These are phyloP conservation scores for Ctenopoma kingsleyae DNA, from an alignment of 2,797 vertebrate genomes.

Conservation along the genomic window DNA sequence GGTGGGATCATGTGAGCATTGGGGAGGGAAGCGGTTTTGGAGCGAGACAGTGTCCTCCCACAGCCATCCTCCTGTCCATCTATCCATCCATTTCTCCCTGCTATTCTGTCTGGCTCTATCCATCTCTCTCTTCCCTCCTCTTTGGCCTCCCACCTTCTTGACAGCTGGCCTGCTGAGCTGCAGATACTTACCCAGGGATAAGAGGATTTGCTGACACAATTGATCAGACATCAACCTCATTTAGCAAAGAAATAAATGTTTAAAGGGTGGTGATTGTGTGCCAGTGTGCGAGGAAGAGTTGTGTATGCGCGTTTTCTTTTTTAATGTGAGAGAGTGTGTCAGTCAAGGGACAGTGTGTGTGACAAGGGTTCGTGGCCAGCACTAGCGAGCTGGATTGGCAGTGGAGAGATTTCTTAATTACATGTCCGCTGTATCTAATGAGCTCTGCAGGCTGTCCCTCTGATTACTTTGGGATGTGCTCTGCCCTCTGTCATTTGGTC, in stretches of 20 bases:
- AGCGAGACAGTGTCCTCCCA: slow-evolving; percentile 49
- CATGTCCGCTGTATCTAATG: slow-evolving; percentile 67
- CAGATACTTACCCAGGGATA: slow-evolving; percentile 82
- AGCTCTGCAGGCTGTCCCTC: slow-evolving; percentile 64
- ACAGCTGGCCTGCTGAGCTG: slow-evolving; percentile 84
- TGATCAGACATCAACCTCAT: slow-evolving; percentile 86
- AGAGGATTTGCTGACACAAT: slow-evolving; percentile 86
- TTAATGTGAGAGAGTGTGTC: slow-evolving; percentile 11
- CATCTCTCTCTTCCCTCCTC: slow-evolving; percentile 42
- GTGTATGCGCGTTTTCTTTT: slow-evolving; percentile 4
- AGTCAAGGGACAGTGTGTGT: background rate
- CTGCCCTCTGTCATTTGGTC: slow-evolving; percentile 61
- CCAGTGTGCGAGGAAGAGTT: slow-evolving; percentile 17
- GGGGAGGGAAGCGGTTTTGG: slow-evolving; percentile 28
- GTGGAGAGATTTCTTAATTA: slow-evolving; percentile 71
- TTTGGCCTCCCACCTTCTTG: slow-evolving; percentile 77
- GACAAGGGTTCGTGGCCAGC: slow-evolving; percentile 19
- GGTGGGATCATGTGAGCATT: slow-evolving; percentile 49
- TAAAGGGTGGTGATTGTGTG: slow-evolving; percentile 41
- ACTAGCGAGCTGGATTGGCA: slow-evolving; percentile 44
- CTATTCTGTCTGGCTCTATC: slow-evolving; percentile 42
- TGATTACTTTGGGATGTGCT: slow-evolving; percentile 66
- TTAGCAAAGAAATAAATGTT: slow-evolving; percentile 79
- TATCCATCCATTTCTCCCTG: slow-evolving; percentile 38
- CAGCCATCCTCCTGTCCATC: slow-evolving; percentile 22